Base-by-base conservation (phyloP, 1,140 invertebrate genomes). In the Drosophila auraria region DNA sequence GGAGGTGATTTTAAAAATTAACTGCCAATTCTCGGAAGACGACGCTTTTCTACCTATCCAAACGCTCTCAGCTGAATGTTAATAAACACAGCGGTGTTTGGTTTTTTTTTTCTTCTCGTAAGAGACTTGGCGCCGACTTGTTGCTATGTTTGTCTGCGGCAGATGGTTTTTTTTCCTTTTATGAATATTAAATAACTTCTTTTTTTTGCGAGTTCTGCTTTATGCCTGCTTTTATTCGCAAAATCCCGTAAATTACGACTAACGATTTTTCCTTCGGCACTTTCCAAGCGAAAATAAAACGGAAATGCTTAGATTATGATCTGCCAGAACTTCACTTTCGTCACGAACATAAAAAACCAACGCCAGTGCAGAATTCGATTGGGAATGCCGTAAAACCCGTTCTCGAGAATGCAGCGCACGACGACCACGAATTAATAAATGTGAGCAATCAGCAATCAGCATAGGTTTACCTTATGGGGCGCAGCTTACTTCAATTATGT, bases 11-110 rank as follows among this genome's bases (percentile, higher is more conserved):
- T 91, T 63, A 72, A 75, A 91, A 91, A 81, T 86, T 91, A 91
- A 91, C 89, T 81, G 89, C 90, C 89, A 91, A 86, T 91, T 91
- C 89, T 84, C 63, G 82, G 89, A 91, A 57, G 65, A 61, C 68
- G 60, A 81, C 73, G 62, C 70, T 66, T 77, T 59, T 65, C 49
- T 66, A 36, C 59, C 64, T 54, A 65, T 49, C 56, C 68, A 60
- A 73, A 56, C 14, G 64, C 66, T 80, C 68, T 82, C 78, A 65
- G 57, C 71, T 80, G 83, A 87, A 83, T 83, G 83, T 77, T 87
- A 87, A 87, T 87, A 87, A 83, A 87, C 74, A 83, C 58, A 54
- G 61, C 62, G 69, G 57, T 58, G 60, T 64, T 68, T 64, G 70
- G 40, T 64, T 53, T 6, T 14, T 14, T 36, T 38, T 38, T 20